Conservation (phyloP, 2,888 invertebrate genomes). For the Sabatieria punctata region DNA sequence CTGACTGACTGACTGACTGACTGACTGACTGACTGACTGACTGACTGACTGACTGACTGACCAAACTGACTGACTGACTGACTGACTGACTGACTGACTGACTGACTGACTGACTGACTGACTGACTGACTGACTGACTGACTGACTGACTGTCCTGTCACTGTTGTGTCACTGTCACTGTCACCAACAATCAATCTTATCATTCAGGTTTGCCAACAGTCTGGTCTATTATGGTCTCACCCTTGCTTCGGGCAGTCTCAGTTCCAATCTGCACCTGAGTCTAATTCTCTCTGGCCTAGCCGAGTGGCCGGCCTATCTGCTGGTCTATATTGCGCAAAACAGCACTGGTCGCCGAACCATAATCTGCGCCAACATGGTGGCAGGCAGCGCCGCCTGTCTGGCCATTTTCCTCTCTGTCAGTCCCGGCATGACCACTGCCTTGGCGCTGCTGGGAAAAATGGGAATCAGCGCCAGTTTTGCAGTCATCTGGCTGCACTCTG, state of each 20-base stretch:
- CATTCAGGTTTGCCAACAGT: conserved; percentile 24
- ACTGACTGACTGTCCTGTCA: too few species aligned
- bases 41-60: too few species aligned
- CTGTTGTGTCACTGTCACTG: too few species aligned
- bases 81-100: too few species aligned
- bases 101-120: too few species aligned
- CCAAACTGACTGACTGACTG: too few species aligned
- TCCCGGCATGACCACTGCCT: neutral
- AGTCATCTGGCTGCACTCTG: conserved; percentile 8
- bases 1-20: too few species aligned
- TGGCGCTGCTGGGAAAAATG: conserved; percentile 7
- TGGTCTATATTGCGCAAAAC: conserved; percentile 18
- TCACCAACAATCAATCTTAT: too few species aligned
- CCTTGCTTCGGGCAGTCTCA: conserved; percentile 20
- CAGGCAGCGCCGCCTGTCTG: conserved; percentile 18
- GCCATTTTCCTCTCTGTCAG: conserved; percentile 7
- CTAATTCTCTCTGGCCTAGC: conserved; percentile 23
- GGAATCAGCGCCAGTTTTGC: conserved; percentile 7
- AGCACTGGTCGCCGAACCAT: neutral
- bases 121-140: too few species aligned
- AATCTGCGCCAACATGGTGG: conserved; percentile 15
- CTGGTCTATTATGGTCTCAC: conserved; percentile 26
- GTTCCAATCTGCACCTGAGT: conserved; percentile 19
- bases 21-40: too few species aligned
- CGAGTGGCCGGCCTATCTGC: conserved; percentile 24